Evolutionary conservation across 1,140 invertebrate genomes (phyloP).

Genomic region (Diabrotica virgifera): DNA sequence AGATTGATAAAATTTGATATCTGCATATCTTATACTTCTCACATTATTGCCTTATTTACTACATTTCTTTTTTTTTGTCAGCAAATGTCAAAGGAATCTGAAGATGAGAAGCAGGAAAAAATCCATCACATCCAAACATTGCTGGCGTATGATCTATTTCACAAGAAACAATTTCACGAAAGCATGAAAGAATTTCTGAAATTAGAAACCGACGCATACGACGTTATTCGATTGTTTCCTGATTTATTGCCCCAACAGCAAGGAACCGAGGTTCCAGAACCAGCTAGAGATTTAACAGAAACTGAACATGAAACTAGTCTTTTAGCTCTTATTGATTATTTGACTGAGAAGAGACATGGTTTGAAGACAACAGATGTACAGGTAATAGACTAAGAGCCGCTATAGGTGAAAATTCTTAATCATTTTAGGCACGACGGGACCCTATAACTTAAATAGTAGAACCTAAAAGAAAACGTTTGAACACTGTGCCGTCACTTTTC

Average conservation of each 20-base stretch:
- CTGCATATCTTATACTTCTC: too few species aligned
- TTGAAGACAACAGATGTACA: slow-evolving; percentile 30
- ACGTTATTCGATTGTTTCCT: slow-evolving; percentile 92
- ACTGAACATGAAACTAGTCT: slow-evolving; percentile 84
- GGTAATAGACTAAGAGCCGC: too few species aligned
- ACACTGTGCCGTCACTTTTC: too few species aligned
- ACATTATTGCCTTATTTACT: background rate
- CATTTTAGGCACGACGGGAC: too few species aligned
- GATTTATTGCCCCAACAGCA: slow-evolving; percentile 74
- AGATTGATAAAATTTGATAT: too few species aligned
- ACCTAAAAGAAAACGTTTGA: too few species aligned
- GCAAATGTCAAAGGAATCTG: slow-evolving; percentile 79
- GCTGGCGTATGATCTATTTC: slow-evolving; percentile 88
- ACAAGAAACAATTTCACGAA: slow-evolving; percentile 80
- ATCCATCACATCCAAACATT: slow-evolving; percentile 86
- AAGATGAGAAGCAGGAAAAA: slow-evolving; percentile 76
- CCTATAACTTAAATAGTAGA: too few species aligned
- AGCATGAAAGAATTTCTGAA: slow-evolving; percentile 90
- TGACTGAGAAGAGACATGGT: slow-evolving; percentile 67
- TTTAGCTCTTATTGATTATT: slow-evolving; percentile 85
- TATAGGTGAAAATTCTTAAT: too few species aligned
- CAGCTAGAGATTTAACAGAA: slow-evolving; percentile 65
- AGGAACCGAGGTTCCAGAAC: slow-evolving; percentile 53
- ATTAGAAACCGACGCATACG: slow-evolving; percentile 86
- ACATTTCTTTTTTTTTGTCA: slow-evolving; percentile 44